phyloP scores from a whole-genome alignment of 2,113 vertebrate genomes.

The Bombycilla garrulus region DNA sequence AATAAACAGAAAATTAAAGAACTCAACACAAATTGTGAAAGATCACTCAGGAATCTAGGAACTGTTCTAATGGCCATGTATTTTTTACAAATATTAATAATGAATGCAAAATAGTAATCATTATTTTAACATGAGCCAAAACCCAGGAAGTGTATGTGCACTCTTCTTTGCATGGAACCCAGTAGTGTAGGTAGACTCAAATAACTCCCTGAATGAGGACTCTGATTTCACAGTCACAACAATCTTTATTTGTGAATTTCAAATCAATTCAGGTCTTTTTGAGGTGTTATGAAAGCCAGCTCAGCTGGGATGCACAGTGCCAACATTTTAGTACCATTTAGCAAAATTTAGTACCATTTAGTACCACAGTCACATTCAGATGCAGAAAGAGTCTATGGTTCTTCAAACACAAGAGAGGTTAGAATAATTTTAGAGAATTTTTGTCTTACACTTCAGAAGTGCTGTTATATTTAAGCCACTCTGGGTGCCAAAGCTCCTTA shows the following conservation, averaged over 20 bases:
- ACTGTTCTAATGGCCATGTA: neutral
- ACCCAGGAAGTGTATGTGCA: neutral
- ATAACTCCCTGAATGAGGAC: neutral
- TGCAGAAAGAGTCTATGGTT: neutral
- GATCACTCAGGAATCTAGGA: neutral
- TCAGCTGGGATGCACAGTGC: neutral
- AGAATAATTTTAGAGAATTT: neutral
- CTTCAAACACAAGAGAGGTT: neutral
- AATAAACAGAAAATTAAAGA: neutral
- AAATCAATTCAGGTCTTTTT: neutral
- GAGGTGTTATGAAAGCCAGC: neutral
- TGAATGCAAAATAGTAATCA: neutral
- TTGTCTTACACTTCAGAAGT: neutral
- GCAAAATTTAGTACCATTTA: neutral
- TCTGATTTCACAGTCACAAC: neutral
- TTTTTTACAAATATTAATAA: neutral
- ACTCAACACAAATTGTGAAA: neutral
- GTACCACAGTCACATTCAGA: neutral
- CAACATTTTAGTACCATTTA: neutral
- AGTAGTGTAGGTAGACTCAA: neutral
- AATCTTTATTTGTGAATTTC: neutral
- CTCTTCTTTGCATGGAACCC: neutral
- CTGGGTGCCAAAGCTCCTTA: neutral
- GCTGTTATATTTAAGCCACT: neutral
- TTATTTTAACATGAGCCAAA: neutral